Conservation (phyloP, 1,140 invertebrate genomes). For the Bombus affinis region DNA sequence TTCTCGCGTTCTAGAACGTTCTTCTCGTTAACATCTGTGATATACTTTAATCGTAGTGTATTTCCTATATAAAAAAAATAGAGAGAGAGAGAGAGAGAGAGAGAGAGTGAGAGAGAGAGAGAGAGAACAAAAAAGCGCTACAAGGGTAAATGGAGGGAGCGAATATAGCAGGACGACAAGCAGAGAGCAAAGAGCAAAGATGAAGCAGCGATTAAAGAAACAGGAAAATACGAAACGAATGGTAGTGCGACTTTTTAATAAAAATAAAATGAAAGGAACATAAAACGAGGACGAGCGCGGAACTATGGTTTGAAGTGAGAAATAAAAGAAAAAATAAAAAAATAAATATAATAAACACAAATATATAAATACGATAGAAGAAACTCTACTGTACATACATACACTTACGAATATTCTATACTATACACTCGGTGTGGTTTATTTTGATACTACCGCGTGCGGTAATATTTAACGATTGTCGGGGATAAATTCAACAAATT, state of each 20-base stretch:
- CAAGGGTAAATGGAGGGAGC: neutral
- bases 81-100: neutral
- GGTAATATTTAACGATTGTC: slow-evolving; percentile 77
- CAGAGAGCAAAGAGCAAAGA: neutral
- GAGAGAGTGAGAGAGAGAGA: neutral
- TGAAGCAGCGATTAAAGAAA: slow-evolving; percentile 2
- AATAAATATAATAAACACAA: neutral
- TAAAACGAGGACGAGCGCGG: slow-evolving; percentile 31
- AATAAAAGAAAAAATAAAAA: slow-evolving; percentile 4
- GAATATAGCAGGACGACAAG: slow-evolving; percentile 15
- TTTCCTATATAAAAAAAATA: slow-evolving; percentile 68
- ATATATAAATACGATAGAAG: slow-evolving; percentile 49
- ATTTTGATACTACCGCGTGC: slow-evolving; percentile 81
- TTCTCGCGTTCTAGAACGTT: slow-evolving; percentile 70
- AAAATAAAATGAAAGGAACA: slow-evolving; percentile 17
- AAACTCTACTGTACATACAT: slow-evolving; percentile 76
- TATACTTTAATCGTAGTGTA: slow-evolving; percentile 81
- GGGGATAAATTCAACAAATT: slow-evolving; percentile 55
- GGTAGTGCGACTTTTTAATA: slow-evolving; percentile 59
- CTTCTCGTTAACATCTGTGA: slow-evolving; percentile 81
- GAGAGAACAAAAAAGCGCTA: slow-evolving; percentile 4
- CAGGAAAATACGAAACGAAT: slow-evolving; percentile 55
- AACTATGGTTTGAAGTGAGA: slow-evolving; percentile 22
- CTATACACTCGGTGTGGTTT: slow-evolving; percentile 81
- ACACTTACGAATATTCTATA: slow-evolving; percentile 77